Evolutionary conservation across 1,140 invertebrate species (phyloP).

Genomic region (Dreissena rostriformis): DNA sequence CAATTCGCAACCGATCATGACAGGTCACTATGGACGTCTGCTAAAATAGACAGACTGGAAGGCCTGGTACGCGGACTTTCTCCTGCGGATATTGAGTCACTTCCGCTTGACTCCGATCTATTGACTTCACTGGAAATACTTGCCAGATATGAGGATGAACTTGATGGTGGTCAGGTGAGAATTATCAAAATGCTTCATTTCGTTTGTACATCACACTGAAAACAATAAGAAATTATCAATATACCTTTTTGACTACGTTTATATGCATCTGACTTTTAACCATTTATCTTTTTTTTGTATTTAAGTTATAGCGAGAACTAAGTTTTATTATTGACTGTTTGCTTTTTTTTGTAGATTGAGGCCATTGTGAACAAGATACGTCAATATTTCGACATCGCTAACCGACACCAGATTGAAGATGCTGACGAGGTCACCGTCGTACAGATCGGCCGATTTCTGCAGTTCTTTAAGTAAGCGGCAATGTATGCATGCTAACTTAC

Average conservation of each 20-base stretch:
- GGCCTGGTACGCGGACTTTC: conserved; percentile 8
- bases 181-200: not conserved
- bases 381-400: conserved; percentile 11
- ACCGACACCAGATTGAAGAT: conserved; percentile 6
- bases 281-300: no score
- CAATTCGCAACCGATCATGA: not conserved
- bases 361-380: conserved; percentile 14
- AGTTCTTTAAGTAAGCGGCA: conserved; percentile 28
- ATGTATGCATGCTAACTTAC: not conserved
- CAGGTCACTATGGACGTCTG: not conserved
- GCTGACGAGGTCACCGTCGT: conserved; percentile 8
- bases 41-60: not conserved
- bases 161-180: conserved; percentile 32
- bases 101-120: conserved; percentile 16
- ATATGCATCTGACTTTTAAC: no score
- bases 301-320: no score
- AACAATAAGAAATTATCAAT: not conserved
- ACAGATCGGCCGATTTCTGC: conserved; percentile 34
- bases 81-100: conserved; percentile 7
- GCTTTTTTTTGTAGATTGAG: conserved; percentile 6
- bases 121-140: conserved; percentile 23
- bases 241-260: no score
- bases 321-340: no score
- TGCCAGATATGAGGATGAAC: conserved; percentile 15
- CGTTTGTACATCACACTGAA: not conserved